Conservation (phyloP, 2,888 invertebrate species). For the Tetranychus truncatus region DNA sequence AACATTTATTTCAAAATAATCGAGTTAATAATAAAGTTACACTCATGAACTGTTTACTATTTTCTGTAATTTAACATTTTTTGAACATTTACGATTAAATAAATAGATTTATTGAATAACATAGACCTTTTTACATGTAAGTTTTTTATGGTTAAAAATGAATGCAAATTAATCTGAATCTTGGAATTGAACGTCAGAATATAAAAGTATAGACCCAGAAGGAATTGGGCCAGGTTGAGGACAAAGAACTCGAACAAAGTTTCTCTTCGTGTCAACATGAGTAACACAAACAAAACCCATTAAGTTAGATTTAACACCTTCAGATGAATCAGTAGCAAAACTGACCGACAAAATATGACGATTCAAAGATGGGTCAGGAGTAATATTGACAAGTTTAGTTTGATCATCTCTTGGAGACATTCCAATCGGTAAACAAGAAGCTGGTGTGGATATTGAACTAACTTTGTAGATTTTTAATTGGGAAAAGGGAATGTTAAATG, state of each 20-base stretch:
- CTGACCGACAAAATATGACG: constrained; percentile 78
- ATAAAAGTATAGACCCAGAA: constrained; percentile 52
- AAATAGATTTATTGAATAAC: too few relatives aligned
- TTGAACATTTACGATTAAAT: too few relatives aligned
- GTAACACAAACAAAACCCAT: constrained; percentile 70
- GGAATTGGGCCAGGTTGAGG: constrained; percentile 86
- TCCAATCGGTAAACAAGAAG: constrained; percentile 87
- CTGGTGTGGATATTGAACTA: constrained; percentile 53
- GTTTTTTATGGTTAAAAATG: too few relatives aligned
- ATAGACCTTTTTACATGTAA: too few relatives aligned
- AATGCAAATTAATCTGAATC: constrained; percentile 42
- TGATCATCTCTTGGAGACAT: constrained; percentile 75
- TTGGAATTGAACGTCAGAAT: constrained; percentile 86
- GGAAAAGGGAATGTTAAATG: constrained; percentile 74
- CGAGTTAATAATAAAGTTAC: too few relatives aligned
- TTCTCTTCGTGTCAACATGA: constrained; percentile 71
- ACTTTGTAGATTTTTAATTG: constrained; percentile 83
- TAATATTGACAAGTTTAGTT: constrained; percentile 65
- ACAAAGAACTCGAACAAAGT: constrained; percentile 68
- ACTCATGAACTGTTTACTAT: too few relatives aligned
- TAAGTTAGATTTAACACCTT: constrained; percentile 61
- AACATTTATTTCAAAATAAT: too few relatives aligned
- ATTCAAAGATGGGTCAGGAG: constrained; percentile 46
- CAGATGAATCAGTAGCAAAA: constrained; percentile 62
- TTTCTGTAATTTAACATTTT: too few relatives aligned